phyloP scores from a whole-genome alignment of 2,888 invertebrate genomes.

The Ernsta delagoae region DNA sequence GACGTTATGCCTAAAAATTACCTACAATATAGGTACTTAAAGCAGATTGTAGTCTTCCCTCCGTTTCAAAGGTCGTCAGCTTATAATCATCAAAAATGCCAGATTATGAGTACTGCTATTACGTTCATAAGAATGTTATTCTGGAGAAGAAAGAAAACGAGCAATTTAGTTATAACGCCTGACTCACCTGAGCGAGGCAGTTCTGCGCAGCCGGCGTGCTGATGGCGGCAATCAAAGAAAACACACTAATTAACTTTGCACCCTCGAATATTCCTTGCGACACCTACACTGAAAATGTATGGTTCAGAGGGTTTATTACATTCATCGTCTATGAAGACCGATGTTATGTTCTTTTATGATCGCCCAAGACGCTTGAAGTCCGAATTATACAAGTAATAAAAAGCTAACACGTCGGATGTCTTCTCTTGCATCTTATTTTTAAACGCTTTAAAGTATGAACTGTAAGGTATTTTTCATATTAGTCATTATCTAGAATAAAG shows the following conservation, averaged over 20 bases:
- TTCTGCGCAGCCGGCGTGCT: constrained; percentile 76
- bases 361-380: background rate
- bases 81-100: constrained; percentile 16
- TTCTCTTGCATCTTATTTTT: no score
- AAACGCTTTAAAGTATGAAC: no score
- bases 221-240: constrained; percentile 84
- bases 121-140: constrained; percentile 58
- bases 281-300: constrained; percentile 19
- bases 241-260: constrained; percentile 80
- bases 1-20: no score
- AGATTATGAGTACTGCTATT: constrained; percentile 29
- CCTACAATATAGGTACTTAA: no score
- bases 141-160: constrained; percentile 64
- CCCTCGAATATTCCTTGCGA: constrained; percentile 64
- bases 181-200: constrained; percentile 72
- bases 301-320: constrained; percentile 2
- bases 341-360: background rate
- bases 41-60: no score
- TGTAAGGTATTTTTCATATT: no score
- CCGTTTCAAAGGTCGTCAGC: no score
- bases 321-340: background rate
- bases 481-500: no score
- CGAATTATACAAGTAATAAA: no score
- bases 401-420: no score
- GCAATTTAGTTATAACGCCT: constrained; percentile 69